phyloP scores from a whole-genome alignment of 1,140 invertebrate genomes.

The Papilio machaon region DNA sequence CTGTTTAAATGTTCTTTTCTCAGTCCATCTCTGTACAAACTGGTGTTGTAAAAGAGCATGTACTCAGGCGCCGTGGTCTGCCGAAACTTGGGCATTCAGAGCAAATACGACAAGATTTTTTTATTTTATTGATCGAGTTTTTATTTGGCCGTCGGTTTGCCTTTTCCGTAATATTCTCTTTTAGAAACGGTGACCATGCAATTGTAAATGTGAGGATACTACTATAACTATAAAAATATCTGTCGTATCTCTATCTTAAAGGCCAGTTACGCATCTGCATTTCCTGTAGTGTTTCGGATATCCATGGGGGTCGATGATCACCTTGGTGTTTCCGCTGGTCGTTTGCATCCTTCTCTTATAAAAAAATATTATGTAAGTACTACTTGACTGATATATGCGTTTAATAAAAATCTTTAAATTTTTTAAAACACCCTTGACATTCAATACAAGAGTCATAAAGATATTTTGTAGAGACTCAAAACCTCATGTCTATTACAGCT shows the following conservation, averaged over 20 bases:
- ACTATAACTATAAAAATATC: background rate
- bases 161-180: constrained; percentile 37
- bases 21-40: constrained; percentile 2
- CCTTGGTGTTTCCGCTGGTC: no score
- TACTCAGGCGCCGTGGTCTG: background rate
- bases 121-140: constrained; percentile 34
- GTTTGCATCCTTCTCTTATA: no score
- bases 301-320: no score
- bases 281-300: no score
- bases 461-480: background rate
- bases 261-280: no score
- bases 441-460: no score
- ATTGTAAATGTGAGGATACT: background rate
- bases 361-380: no score
- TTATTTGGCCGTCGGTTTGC: constrained; percentile 30
- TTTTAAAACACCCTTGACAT: no score
- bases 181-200: background rate
- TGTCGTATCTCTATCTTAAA: no score
- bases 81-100: constrained; percentile 22
- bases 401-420: no score
- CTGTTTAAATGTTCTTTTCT: background rate
- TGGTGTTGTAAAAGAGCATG: background rate
- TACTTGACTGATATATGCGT: no score
- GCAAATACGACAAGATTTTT: constrained; percentile 29
- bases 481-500: background rate